These are phyloP conservation scores for Portunus trituberculatus DNA, from an alignment of 1,140 invertebrate genomes.

Conservation along the genomic window DNA sequence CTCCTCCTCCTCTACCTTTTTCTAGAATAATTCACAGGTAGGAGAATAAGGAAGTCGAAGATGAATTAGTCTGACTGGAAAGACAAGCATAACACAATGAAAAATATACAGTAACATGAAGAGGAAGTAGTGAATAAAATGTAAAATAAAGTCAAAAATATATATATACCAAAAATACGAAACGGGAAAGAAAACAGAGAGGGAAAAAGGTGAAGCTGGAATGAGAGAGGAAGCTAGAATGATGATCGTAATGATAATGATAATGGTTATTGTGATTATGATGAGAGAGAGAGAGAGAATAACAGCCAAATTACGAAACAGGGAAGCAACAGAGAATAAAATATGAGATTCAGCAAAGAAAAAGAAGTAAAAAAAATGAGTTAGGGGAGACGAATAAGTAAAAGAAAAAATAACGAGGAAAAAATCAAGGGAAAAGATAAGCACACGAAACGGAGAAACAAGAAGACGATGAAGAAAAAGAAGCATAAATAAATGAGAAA, in stretches of 20 bases:
- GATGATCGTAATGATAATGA: neutral
- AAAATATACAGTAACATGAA: neutral
- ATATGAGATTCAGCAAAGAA: neutral
- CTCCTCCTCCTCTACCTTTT: neutral
- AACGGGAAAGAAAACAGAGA: neutral
- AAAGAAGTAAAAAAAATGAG: neutral
- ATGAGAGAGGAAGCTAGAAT: neutral
- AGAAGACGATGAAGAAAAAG: no score
- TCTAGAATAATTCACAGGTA: neutral
- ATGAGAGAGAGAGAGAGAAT: no score
- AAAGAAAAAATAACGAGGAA: no score
- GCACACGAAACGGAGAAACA: no score
- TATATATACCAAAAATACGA: neutral
- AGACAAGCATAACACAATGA: neutral
- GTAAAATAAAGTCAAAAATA: neutral
- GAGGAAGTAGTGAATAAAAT: neutral
- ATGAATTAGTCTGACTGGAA: neutral
- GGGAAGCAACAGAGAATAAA: neutral
- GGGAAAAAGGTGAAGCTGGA: neutral
- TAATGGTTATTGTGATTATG: no score
- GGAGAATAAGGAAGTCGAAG: neutral
- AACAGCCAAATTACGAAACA: no score
- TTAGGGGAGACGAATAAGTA: neutral
- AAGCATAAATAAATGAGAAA: no score
- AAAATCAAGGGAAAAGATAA: no score